Evolutionary conservation across 2,113 vertebrate genomes (phyloP), one percentile per base, ranked within the genome.

Genomic region (Oxyruncus cristatus): DNA sequence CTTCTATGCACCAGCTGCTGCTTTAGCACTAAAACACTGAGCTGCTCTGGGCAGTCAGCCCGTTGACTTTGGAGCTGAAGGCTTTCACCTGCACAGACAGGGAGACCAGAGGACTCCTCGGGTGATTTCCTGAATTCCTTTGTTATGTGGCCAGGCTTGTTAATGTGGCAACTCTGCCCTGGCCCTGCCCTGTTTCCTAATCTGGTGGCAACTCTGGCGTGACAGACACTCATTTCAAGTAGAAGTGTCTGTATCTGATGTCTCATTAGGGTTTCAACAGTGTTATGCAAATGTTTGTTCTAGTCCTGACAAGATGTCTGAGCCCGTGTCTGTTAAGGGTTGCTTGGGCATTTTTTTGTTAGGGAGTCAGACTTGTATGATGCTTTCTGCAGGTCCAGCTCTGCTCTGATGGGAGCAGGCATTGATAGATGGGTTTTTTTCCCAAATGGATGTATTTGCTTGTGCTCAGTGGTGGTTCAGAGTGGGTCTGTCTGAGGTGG

Each of bases 121-220:
- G 85, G 72, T 88, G 68, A 61, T 70, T 93, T 81, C 44, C 90
- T 68, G 72, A n/a, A 93, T 90, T 89, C 83, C 52, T 92, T 63
- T 91, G 33, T 2, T 1, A 17, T 62, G 61, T 70, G 78, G 56
- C 77, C 71, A 52, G 82, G 78, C 85, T 92, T 26, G 1, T 88
- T 46, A 17, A 47, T 73, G 78, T 59, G 89, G 83, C 65, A 95
- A 49, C 47, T 79, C 71, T 81, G 56, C 86, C 75, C 75, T 42
- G 58, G 79, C 58, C 50, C 53, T 63, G 13, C 76, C 76, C 72
- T 44, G 27, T 89, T 95, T 88, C 88, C 76, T 84, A 62, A 95
- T 81, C 78, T 37, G 32, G n/a, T 77, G 95, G 79, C 44, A 73
- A 52, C 27, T 58, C 16, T 94, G 88, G 47, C 19, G 4, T 76